phyloP scores from a whole-genome alignment of 2,113 vertebrate species.

The Callithrix jacchus region DNA sequence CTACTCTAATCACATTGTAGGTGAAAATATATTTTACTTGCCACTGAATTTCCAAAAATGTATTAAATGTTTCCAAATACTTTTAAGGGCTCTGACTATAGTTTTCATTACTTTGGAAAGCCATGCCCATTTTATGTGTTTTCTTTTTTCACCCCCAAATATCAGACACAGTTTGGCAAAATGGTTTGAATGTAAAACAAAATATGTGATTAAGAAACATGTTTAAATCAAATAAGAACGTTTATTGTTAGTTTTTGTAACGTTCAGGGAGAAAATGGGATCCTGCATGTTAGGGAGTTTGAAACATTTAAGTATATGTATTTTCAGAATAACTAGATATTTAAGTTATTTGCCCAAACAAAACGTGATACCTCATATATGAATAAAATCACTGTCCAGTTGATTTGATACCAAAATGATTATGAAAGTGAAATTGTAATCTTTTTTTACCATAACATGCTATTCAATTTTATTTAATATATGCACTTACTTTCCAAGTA shows the following conservation, averaged over 20 bases:
- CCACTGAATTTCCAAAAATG: constrained; percentile 8
- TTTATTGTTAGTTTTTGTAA: not conserved
- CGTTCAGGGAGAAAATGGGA: not conserved
- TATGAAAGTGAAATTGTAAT: not conserved
- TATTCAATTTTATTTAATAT: not conserved
- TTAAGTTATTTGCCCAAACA: not conserved
- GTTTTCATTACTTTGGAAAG: constrained; percentile 37
- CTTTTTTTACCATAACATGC: not conserved
- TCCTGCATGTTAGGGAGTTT: not conserved
- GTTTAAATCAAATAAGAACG: constrained; percentile 9
- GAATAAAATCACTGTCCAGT: not conserved
- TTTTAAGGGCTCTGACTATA: constrained; percentile 19
- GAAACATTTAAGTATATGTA: not conserved
- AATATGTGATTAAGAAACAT: not conserved
- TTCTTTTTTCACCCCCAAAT: not conserved
- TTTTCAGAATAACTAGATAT: not conserved
- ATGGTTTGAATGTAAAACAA: not conserved
- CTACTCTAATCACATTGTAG: not conserved
- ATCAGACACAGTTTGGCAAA: constrained; percentile 13
- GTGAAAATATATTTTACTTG: constrained; percentile 31
- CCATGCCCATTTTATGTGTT: not conserved
- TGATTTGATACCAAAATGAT: not conserved
- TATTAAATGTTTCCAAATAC: constrained; percentile 44
- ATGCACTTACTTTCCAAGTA: not conserved
- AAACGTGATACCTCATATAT: not conserved